A percentile compares a stretch with the other conserved stretches of the same genome.
Evolutionary conservation across 2,888 invertebrate species (phyloP).

Genomic region (Stramonita haemastoma): DNA sequence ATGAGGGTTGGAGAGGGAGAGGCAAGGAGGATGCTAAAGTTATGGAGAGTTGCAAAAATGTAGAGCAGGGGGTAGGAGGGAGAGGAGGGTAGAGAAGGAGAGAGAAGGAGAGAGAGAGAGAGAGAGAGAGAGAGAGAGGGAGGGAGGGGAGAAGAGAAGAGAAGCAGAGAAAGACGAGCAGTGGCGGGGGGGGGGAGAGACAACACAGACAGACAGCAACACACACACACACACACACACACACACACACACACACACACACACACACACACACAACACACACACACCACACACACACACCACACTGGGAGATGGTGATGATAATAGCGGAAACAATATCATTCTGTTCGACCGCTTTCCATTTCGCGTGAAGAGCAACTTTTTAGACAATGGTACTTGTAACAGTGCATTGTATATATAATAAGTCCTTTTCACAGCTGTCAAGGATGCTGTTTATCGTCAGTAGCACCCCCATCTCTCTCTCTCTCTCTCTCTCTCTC

Average conservation of each 20-base stretch:
- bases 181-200: not conserved
- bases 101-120: not conserved
- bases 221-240: not conserved
- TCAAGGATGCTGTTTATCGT: no score
- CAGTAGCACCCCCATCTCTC: no score
- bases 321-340: no score
- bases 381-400: no score
- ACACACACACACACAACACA: not conserved
- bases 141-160: not conserved
- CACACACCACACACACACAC: not conserved
- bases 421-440: no score
- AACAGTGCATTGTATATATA: no score
- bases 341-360: no score
- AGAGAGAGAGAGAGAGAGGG: not conserved
- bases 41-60: not conserved
- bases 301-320: no score
- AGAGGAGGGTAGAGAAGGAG: not conserved
- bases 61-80: not conserved
- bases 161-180: not conserved
- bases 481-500: no score
- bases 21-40: not conserved
- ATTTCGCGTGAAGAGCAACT: no score
- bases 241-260: slow-evolving; percentile 1
- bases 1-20: not conserved
- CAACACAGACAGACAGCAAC: not conserved